Base-by-base conservation (phyloP, 1,140 invertebrate genomes). In the Hyles vespertilio region DNA sequence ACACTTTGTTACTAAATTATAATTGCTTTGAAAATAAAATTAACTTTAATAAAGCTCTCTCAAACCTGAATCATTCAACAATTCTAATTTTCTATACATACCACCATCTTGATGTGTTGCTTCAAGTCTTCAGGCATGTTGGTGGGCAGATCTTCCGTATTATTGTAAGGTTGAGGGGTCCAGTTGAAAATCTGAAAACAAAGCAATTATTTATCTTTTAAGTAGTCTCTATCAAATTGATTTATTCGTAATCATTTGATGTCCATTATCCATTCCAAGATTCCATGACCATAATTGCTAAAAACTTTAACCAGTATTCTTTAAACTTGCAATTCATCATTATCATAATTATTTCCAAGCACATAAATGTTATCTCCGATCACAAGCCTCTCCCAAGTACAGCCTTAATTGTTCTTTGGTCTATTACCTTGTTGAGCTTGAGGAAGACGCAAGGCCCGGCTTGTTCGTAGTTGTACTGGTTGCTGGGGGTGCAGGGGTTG, bases 401-500 rank as follows among this genome's bases (percentile, higher is more conserved):
- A 22, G 22, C 22, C 22, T 22, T 22, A 22, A 22, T 1, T 22
- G 22, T 22, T 22, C 22, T 22, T 22, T 22, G 22, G 2, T 22
- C 22, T 22, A 22, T n/a, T 72, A 95, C 94, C 91, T 95, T 95
- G 72, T 96, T 96, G 47, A 97, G 89, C 79, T 96, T 97, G 58
- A 96, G 91, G 86, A 96, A 94, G 75, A 96, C 93, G 77, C 95
- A 96, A 9, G 95, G 96, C 10, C 93, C 92, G 11, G 92, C 94
- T 67, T 92, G 90, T 52, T 93, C 92, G 78, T 95, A 97, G 72
- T 95, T 95, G 73, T 93, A 97, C 73, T 92, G 90, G 63, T 95
- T 93, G 43, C 93, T 92, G 54, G 91, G 80, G 58, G 92, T 95
- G 80, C 95, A 96, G 6, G 92, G 91, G 36, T 89, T 81, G 89